Evolutionary conservation across 2,888 invertebrate genomes (phyloP).

Genomic region (Clostera curtula): DNA sequence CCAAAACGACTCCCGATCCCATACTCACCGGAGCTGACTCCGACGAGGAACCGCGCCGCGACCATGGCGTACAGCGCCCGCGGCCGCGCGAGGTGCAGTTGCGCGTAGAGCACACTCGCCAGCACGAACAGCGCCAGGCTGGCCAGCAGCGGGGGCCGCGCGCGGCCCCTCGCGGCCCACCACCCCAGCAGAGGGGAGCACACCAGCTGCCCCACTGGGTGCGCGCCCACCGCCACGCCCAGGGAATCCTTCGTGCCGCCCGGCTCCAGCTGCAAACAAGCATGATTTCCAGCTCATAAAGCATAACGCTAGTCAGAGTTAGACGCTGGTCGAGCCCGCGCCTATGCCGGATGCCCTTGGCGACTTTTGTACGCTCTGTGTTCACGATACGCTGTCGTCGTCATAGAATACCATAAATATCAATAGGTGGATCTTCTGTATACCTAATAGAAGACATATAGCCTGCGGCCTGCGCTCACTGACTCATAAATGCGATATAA

Average conservation of each 20-base stretch:
- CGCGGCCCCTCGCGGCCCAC: constrained; percentile 84
- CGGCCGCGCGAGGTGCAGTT: constrained; percentile 80
- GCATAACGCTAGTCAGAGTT: too few relatives aligned
- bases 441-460: too few relatives aligned
- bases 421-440: too few relatives aligned
- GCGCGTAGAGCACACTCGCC: constrained; percentile 84
- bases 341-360: too few relatives aligned
- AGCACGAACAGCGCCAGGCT: constrained; percentile 82
- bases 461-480: too few relatives aligned
- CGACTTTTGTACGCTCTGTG: too few relatives aligned
- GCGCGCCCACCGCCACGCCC: constrained; percentile 89
- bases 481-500: too few relatives aligned
- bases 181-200: constrained; percentile 89
- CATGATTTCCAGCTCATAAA: constrained; percentile 1
- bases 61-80: constrained; percentile 84
- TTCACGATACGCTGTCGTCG: too few relatives aligned
- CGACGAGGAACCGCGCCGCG: constrained; percentile 84
- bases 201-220: constrained; percentile 90
- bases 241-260: constrained; percentile 87
- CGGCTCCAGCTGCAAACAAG: constrained; percentile 81
- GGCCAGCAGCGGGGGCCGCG: constrained; percentile 81
- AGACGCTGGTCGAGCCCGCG: too few relatives aligned
- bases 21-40: constrained; percentile 85
- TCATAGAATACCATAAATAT: too few relatives aligned
- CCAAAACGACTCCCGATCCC: too few relatives aligned